Percentiles rank a stretch among this genome's conserved stretches.
Conservation (phyloP, 2,113 vertebrate genomes). For the Heteronetta atricapilla region DNA sequence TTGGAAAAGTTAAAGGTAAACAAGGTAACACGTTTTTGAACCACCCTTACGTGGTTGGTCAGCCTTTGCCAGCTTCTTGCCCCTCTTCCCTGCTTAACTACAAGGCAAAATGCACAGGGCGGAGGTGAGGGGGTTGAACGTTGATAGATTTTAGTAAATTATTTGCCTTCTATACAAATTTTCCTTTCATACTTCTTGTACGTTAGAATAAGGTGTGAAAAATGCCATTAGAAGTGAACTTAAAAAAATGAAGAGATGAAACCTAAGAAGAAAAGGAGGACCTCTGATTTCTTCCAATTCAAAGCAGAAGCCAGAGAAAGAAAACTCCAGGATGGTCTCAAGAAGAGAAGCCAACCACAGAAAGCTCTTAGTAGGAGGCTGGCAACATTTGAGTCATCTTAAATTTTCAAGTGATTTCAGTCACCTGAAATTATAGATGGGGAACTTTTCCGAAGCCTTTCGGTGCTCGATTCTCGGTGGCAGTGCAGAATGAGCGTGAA, state of each 20-base stretch:
- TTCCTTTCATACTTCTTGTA: background rate
- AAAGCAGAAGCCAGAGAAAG: background rate
- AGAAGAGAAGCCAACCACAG: background rate
- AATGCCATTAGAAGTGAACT: background rate
- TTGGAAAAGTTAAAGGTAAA: background rate
- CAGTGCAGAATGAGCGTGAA: background rate
- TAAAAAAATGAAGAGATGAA: background rate
- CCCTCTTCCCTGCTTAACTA: background rate
- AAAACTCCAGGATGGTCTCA: background rate
- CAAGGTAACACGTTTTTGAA: background rate
- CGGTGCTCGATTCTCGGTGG: background rate
- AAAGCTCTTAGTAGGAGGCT: background rate
- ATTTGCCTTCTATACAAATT: background rate
- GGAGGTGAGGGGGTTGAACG: background rate
- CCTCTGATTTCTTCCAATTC: background rate
- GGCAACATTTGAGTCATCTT: background rate
- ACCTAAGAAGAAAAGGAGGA: background rate
- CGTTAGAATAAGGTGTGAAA: background rate
- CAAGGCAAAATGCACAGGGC: background rate
- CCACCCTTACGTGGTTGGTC: background rate
- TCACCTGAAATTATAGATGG: background rate
- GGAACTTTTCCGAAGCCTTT: background rate
- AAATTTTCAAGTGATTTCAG: background rate
- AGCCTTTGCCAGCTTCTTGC: background rate
- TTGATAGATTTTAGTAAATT: background rate